Conservation (phyloP, 2,888 invertebrate genomes). For the Watsonalla binaria region DNA sequence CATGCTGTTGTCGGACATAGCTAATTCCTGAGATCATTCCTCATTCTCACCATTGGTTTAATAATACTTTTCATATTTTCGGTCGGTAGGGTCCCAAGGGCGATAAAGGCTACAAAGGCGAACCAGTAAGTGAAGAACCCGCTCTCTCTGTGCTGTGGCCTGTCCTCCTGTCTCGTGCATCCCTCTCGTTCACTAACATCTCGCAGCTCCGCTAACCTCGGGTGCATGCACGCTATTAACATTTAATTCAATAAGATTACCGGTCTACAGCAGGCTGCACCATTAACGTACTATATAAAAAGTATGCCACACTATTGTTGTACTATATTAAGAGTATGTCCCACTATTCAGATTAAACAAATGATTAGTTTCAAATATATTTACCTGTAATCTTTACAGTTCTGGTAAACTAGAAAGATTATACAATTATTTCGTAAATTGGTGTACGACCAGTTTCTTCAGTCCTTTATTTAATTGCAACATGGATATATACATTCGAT, state of each 20-base stretch:
- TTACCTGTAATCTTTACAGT: not conserved
- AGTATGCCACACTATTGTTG: too few relatives aligned
- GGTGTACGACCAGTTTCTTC: not conserved
- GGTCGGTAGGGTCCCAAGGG: constrained; percentile 88
- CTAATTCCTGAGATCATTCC: not conserved
- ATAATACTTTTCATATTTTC: constrained; percentile 41
- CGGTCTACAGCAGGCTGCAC: not conserved
- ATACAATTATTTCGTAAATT: not conserved
- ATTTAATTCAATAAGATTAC: too few relatives aligned
- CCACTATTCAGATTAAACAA: too few relatives aligned
- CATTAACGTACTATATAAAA: constrained; percentile 2
- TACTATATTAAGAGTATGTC: too few relatives aligned
- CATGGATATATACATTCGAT: too few relatives aligned
- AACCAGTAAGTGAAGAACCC: constrained; percentile 81
- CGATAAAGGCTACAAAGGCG: constrained; percentile 92
- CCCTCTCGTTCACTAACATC: not conserved
- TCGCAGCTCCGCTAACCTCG: not conserved
- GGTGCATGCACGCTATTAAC: not conserved
- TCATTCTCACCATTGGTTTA: constrained; percentile 1
- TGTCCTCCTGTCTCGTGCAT: constrained; percentile 16
- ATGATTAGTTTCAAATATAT: too few relatives aligned
- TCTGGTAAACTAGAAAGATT: not conserved
- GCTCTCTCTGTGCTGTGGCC: constrained; percentile 6
- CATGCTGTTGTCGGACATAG: not conserved
- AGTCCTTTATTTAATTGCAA: not conserved